Percentiles rank a stretch among this genome's conserved stretches.
Conservation (phyloP, 2,888 invertebrate genomes). For the Parascotia fuliginaria region DNA sequence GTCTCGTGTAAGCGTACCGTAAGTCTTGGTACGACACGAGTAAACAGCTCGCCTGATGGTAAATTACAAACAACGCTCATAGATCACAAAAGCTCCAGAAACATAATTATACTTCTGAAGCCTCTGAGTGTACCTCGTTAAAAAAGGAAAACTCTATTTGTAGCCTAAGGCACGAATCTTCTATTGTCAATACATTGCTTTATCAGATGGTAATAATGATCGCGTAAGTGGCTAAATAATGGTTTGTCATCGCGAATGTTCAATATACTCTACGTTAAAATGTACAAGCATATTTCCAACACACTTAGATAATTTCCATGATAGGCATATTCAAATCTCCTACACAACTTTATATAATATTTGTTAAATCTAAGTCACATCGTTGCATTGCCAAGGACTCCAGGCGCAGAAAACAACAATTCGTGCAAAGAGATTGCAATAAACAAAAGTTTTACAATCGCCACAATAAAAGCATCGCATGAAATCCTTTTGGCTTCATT, state of each 20-base stretch:
- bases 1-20: too few species aligned
- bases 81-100: too few species aligned
- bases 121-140: too few species aligned
- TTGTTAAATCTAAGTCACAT: conserved; percentile 54
- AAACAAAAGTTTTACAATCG: conserved; percentile 16
- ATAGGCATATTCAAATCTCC: conserved; percentile 29
- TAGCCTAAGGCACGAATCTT: too few species aligned
- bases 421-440: conserved; percentile 3
- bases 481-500: conserved; percentile 63
- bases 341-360: conserved; percentile 31
- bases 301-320: conserved; percentile 26
- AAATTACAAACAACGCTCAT: too few species aligned
- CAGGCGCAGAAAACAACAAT: too few species aligned
- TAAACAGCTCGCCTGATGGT: too few species aligned
- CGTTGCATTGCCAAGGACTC: conserved; percentile 60
- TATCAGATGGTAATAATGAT: too few species aligned
- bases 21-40: too few species aligned
- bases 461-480: conserved; percentile 47
- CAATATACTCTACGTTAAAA: conserved; percentile 32
- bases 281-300: conserved; percentile 29
- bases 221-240: not conserved
- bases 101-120: too few species aligned
- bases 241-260: conserved; percentile 19
- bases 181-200: too few species aligned
- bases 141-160: too few species aligned